These are phyloP conservation scores for Megalops cyprinoides DNA, from an alignment of 2,797 vertebrate genomes.

Conservation along the genomic window DNA sequence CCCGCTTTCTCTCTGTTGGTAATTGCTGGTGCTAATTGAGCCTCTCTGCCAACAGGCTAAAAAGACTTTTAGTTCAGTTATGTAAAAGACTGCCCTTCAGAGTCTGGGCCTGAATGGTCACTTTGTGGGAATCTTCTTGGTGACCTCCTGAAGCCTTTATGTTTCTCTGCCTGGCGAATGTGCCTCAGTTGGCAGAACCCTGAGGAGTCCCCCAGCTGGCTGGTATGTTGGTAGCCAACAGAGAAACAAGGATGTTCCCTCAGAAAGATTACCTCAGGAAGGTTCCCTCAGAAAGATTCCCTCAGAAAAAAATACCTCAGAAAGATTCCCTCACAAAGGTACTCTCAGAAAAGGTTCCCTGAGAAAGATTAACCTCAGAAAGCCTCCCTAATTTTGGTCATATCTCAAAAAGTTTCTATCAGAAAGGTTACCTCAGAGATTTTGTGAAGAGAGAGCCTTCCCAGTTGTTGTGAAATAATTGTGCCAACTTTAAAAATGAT, in stretches of 20 bases:
- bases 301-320: too few relatives aligned
- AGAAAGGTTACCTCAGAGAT: too few relatives aligned
- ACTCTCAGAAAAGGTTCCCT: too few relatives aligned
- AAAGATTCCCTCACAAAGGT: too few relatives aligned
- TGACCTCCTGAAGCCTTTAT: not conserved
- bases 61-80: not conserved
- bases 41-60: not conserved
- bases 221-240: not conserved
- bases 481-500: too few relatives aligned
- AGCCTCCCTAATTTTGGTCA: too few relatives aligned
- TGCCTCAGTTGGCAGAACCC: not conserved
- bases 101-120: not conserved
- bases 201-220: not conserved
- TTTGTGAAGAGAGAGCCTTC: too few relatives aligned
- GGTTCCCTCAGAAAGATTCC: too few relatives aligned
- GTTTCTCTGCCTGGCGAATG: not conserved
- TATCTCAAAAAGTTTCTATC: too few relatives aligned
- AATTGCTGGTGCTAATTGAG: conserved; percentile 14
- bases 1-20: not conserved
- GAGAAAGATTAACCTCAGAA: too few relatives aligned
- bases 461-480: too few relatives aligned
- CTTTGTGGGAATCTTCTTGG: not conserved
- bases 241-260: conserved; percentile 70
- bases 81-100: not conserved
- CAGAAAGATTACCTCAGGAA: too few relatives aligned